Evolutionary conservation across 2,888 invertebrate genomes (phyloP).

Genomic region (Pollenia angustigena): DNA sequence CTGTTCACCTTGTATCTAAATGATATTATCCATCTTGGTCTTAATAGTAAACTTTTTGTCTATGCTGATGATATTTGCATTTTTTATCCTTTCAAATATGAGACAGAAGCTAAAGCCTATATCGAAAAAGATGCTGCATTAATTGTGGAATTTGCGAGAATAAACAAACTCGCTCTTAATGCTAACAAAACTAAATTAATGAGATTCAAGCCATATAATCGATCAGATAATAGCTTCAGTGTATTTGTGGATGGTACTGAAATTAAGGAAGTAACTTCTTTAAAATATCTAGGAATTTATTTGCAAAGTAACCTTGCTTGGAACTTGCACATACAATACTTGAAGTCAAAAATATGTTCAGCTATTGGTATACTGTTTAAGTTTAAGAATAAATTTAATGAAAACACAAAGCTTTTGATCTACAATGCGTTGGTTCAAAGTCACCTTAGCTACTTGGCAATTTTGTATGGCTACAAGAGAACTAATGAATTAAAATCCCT

Average conservation of each 20-base stretch:
- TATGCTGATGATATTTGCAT: conserved; percentile 30
- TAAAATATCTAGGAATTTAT: too few relatives aligned
- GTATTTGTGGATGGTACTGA: conserved; percentile 52
- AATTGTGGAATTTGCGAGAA: not conserved
- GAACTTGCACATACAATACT: too few relatives aligned
- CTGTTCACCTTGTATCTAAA: conserved; percentile 22
- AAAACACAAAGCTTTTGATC: too few relatives aligned
- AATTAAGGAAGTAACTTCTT: not conserved
- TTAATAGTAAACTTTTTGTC: not conserved
- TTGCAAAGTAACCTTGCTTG: too few relatives aligned
- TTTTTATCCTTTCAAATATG: conserved; percentile 13
- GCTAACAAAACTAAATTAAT: conserved; percentile 43
- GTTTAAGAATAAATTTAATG: too few relatives aligned
- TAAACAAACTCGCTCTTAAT: not conserved
- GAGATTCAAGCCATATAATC: not conserved
- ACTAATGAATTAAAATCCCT: too few relatives aligned
- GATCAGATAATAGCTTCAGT: not conserved
- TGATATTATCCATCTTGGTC: conserved; percentile 3
- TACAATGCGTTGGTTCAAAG: too few relatives aligned
- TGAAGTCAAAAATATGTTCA: too few relatives aligned
- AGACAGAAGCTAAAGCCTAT: not conserved
- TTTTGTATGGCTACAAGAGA: too few relatives aligned
- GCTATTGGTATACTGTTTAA: too few relatives aligned
- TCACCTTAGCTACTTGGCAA: too few relatives aligned
- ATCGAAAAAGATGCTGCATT: not conserved